These are phyloP conservation scores for Deilephila elpenor DNA, from an alignment of 2,888 invertebrate species.

Conservation along the genomic window DNA sequence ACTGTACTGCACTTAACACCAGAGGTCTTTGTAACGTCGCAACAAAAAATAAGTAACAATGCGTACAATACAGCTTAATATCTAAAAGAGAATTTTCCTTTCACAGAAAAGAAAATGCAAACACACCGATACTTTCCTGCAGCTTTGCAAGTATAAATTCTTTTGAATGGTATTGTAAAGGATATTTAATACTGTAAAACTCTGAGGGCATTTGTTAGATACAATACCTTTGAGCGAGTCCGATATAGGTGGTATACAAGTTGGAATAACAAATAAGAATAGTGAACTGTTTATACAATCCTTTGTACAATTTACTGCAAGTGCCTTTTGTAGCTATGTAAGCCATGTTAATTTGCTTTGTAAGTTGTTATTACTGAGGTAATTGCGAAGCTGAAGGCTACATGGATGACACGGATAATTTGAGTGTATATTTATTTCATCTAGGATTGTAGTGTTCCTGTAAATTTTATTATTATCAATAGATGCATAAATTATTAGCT, in stretches of 20 bases:
- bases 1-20: too few relatives aligned
- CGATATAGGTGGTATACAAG: neutral
- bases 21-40: too few relatives aligned
- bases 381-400: too few relatives aligned
- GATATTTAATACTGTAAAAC: neutral
- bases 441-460: too few relatives aligned
- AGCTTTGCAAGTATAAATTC: neutral
- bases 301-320: neutral
- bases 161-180: neutral
- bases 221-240: neutral
- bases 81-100: neutral
- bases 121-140: neutral
- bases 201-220: neutral
- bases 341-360: neutral
- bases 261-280: neutral
- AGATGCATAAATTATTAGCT: too few relatives aligned
- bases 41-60: too few relatives aligned
- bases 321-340: neutral
- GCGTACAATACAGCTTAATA: neutral
- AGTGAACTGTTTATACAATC: neutral
- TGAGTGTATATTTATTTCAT: too few relatives aligned
- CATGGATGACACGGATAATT: too few relatives aligned
- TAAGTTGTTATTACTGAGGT: too few relatives aligned
- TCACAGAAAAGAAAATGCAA: neutral
- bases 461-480: too few relatives aligned